Conservation (phyloP, 1,140 invertebrate species). For the Drosophila hydei region DNA sequence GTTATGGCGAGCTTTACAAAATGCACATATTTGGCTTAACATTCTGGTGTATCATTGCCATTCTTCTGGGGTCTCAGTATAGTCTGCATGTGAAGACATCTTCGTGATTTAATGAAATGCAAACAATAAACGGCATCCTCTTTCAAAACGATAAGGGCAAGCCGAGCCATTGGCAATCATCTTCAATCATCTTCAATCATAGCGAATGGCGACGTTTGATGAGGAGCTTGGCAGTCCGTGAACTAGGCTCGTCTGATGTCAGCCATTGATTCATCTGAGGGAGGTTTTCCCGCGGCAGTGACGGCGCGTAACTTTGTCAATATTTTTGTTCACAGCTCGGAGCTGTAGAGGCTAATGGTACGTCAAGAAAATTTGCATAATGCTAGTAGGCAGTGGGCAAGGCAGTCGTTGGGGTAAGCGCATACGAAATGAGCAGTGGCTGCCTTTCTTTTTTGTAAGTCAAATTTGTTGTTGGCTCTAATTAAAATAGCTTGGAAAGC, state of each 20-base stretch:
- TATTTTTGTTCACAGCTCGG: constrained; percentile 46
- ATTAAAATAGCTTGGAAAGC: constrained; percentile 56
- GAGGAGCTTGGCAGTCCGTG: constrained; percentile 10
- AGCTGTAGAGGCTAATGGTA: constrained; percentile 21
- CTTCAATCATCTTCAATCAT: constrained; percentile 53
- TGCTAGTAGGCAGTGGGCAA: constrained; percentile 22
- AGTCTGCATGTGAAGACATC: background rate
- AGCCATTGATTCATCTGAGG: constrained; percentile 14
- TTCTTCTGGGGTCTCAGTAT: background rate
- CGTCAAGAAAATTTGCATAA: constrained; percentile 65
- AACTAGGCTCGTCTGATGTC: background rate
- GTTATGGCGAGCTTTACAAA: too few relatives aligned
- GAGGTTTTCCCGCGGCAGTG: background rate
- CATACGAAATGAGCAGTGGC: constrained; percentile 38
- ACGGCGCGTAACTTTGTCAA: constrained; percentile 54
- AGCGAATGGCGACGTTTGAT: constrained; percentile 39
- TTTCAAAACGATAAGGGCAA: constrained; percentile 15
- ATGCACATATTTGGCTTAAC: too few relatives aligned
- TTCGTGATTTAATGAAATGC: constrained; percentile 19
- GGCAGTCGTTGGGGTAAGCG: background rate
- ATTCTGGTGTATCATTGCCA: background rate
- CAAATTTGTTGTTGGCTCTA: constrained; percentile 48
- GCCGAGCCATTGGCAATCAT: constrained; percentile 43
- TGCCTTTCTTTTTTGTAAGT: constrained; percentile 11
- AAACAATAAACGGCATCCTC: constrained; percentile 16